phyloP scores from a whole-genome alignment of 2,888 invertebrate species.

The Tetragonisca angustula region DNA sequence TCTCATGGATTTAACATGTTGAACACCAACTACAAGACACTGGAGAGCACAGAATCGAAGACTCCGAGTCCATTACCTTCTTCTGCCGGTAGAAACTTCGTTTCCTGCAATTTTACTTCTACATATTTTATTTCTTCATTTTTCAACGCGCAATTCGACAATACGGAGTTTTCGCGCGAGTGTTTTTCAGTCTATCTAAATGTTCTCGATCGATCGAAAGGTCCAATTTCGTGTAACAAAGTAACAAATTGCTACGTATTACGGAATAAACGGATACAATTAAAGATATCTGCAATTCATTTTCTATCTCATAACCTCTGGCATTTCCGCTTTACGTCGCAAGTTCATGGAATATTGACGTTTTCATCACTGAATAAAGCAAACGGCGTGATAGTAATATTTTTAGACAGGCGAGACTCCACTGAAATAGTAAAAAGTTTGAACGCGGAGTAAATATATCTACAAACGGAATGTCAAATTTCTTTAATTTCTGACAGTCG shows the following conservation, averaged over 20 bases:
- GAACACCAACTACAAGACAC: constrained; percentile 26
- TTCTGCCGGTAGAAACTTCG: constrained; percentile 40
- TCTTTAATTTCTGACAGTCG: not conserved
- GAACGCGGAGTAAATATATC: not conserved
- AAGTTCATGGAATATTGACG: not conserved
- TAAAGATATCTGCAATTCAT: not conserved
- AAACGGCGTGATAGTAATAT: not conserved
- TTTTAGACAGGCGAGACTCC: not conserved
- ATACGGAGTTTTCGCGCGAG: too few relatives aligned
- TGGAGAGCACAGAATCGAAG: constrained; percentile 34
- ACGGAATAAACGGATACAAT: not conserved
- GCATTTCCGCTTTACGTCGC: not conserved
- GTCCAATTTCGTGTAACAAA: too few relatives aligned
- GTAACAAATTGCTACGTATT: too few relatives aligned
- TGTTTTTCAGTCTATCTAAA: too few relatives aligned
- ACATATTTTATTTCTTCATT: too few relatives aligned
- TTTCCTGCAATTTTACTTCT: not conserved
- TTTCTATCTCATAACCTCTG: constrained; percentile 11
- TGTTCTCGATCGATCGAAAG: too few relatives aligned
- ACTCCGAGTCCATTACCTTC: constrained; percentile 28
- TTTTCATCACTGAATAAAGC: not conserved
- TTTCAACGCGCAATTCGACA: not conserved
- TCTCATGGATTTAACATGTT: constrained; percentile 52
- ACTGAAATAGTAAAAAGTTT: too few relatives aligned
- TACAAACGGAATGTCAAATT: too few relatives aligned